Evolutionary conservation across 2,113 vertebrate species (phyloP).

Genomic region (Pungitius pungitius): DNA sequence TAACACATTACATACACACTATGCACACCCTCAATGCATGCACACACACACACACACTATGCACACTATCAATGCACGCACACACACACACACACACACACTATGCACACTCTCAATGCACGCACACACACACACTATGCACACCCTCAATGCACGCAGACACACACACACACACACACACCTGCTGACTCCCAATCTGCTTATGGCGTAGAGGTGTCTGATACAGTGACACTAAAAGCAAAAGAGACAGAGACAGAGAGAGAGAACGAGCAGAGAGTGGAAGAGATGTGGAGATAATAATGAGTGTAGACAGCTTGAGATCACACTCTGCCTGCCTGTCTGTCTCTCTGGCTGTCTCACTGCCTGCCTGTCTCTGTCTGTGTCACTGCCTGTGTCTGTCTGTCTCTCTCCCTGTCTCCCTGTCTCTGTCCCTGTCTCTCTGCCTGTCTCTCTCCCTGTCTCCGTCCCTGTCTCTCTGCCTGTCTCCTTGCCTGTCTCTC

Average conservation of each 20-base stretch:
- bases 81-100: too few species aligned
- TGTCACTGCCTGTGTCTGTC: constrained; percentile 1
- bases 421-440: constrained; percentile 1
- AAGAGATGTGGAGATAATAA: constrained; percentile 33
- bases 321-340: constrained; percentile 28
- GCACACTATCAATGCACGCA: too few species aligned
- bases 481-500: neutral
- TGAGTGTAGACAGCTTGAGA: constrained; percentile 39
- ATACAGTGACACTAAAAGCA: constrained; percentile 42
- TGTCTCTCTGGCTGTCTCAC: neutral
- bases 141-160: neutral
- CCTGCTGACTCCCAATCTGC: constrained; percentile 71
- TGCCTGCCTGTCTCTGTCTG: neutral
- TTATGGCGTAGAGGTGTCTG: constrained; percentile 49
- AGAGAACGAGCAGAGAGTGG: constrained; percentile 3
- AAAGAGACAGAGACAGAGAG: constrained; percentile 13
- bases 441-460: neutral
- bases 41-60: constrained; percentile 3
- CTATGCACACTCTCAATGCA: too few species aligned
- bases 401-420: neutral
- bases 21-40: neutral
- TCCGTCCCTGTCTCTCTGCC: neutral
- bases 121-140: neutral
- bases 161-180: constrained; percentile 35
- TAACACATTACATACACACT: neutral